These are phyloP conservation scores for Neodiprion lecontei DNA, from an alignment of 1,140 invertebrate genomes.

Conservation along the genomic window DNA sequence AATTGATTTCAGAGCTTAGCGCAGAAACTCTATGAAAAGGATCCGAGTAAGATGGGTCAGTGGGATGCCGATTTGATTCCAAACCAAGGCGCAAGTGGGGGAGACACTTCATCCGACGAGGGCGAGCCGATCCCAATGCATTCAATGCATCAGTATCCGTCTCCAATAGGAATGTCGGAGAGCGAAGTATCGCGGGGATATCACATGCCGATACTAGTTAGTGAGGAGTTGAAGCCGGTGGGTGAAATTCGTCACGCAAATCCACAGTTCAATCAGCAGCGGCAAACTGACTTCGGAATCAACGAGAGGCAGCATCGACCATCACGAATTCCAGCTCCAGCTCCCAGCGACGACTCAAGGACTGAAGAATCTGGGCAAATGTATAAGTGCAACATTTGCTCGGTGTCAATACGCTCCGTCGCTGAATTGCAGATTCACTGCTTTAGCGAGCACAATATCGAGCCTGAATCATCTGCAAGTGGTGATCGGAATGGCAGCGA, in stretches of 20 bases:
- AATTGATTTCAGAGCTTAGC: constrained; percentile 72
- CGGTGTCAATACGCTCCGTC: constrained; percentile 42
- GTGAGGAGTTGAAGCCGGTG: constrained; percentile 36
- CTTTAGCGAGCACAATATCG: constrained; percentile 50
- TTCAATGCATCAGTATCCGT: constrained; percentile 32
- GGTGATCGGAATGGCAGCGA: constrained; percentile 24
- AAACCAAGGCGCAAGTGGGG: constrained; percentile 44
- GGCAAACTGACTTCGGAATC: constrained; percentile 22
- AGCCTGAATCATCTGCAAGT: constrained; percentile 29
- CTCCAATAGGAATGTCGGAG: constrained; percentile 27
- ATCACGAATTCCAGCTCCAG: neutral
- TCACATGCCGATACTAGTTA: constrained; percentile 40
- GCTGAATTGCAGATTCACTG: constrained; percentile 53
- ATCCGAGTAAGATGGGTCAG: constrained; percentile 75
- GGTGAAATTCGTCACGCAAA: constrained; percentile 32
- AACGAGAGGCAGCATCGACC: constrained; percentile 21
- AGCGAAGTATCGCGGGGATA: constrained; percentile 40
- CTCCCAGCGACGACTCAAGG: constrained; percentile 20
- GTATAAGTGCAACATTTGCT: constrained; percentile 52
- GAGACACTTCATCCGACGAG: constrained; percentile 59
- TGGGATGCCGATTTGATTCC: constrained; percentile 59
- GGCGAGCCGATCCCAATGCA: constrained; percentile 48
- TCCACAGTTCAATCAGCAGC: constrained; percentile 34
- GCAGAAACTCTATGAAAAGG: constrained; percentile 82
- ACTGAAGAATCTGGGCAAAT: constrained; percentile 31